These are phyloP conservation scores for Chrysodeixis includens DNA, from an alignment of 2,888 invertebrate species.

Conservation along the genomic window DNA sequence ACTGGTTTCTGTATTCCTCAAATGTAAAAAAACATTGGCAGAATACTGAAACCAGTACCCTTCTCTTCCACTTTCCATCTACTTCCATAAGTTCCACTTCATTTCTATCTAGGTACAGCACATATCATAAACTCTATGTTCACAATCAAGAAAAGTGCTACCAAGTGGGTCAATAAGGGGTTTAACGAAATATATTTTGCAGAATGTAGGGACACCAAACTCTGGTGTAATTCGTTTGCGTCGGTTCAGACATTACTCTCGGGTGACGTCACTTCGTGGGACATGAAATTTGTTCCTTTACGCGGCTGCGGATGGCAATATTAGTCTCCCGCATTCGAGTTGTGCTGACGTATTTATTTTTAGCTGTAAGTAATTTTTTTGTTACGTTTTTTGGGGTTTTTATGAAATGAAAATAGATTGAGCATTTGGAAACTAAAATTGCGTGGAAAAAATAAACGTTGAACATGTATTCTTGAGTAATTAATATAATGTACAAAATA, in stretches of 20 bases:
- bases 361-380: constrained; percentile 13
- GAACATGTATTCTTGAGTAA: too few relatives aligned
- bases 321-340: constrained; percentile 19
- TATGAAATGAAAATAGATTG: constrained; percentile 9
- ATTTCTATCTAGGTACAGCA: not conserved
- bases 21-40: too few relatives aligned
- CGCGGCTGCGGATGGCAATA: constrained; percentile 23
- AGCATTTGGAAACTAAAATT: too few relatives aligned
- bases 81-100: too few relatives aligned
- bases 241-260: constrained; percentile 41
- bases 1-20: too few relatives aligned
- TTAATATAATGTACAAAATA: too few relatives aligned
- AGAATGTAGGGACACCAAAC: constrained; percentile 35
- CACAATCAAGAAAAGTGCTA: constrained; percentile 32
- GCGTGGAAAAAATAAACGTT: too few relatives aligned
- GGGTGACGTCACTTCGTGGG: constrained; percentile 39
- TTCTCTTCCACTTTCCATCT: too few relatives aligned
- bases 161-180: constrained; percentile 42
- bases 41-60: too few relatives aligned
- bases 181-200: constrained; percentile 49
- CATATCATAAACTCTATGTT: constrained; percentile 8
- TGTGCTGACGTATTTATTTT: constrained; percentile 15
- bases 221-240: constrained; percentile 49
- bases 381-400: not conserved
- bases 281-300: constrained; percentile 40